Evolutionary conservation across 2,113 vertebrate genomes (phyloP).

Genomic region (Gadus macrocephalus): DNA sequence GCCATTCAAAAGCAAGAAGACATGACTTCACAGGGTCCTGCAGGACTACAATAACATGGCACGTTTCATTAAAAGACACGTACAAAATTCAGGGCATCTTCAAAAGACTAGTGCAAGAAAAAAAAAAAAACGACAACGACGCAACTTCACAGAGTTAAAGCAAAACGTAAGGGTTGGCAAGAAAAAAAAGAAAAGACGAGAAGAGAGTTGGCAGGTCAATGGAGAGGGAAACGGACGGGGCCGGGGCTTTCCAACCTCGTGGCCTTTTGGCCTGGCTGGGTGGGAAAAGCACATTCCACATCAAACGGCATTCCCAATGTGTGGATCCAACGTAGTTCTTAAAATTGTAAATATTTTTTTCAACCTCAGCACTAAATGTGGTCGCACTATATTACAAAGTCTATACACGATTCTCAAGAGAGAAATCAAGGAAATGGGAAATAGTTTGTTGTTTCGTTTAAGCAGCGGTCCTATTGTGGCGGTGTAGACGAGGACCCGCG

Average conservation of each 20-base stretch:
- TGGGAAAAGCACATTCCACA: conserved; percentile 30
- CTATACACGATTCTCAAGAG: conserved; percentile 35
- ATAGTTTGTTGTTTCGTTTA: conserved; percentile 19
- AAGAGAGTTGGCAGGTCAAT: conserved; percentile 1
- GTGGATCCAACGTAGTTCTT: not conserved
- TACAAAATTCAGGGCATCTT: not conserved
- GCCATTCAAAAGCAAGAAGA: not conserved
- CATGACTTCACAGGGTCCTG: not conserved
- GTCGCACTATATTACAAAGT: conserved; percentile 42
- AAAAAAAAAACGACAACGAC: not conserved
- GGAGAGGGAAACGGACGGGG: not conserved
- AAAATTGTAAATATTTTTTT: not conserved
- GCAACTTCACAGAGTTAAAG: conserved; percentile 6
- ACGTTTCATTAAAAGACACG: not conserved
- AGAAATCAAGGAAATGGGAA: conserved; percentile 1
- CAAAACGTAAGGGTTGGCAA: conserved; percentile 14
- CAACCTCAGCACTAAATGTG: conserved; percentile 20
- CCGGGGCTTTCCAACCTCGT: not conserved
- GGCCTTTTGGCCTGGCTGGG: not conserved
- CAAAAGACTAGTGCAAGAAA: conserved; percentile 28
- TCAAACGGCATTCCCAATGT: conserved; percentile 24
- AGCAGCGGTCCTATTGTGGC: conserved; percentile 11
- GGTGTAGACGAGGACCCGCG: conserved; percentile 7
- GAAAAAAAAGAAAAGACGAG: not conserved
- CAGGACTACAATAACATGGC: conserved; percentile 14